Percentiles rank a stretch among this genome's conserved stretches.
These are phyloP conservation scores for Patella vulgata DNA, from an alignment of 1,140 invertebrate species.

Conservation along the genomic window DNA sequence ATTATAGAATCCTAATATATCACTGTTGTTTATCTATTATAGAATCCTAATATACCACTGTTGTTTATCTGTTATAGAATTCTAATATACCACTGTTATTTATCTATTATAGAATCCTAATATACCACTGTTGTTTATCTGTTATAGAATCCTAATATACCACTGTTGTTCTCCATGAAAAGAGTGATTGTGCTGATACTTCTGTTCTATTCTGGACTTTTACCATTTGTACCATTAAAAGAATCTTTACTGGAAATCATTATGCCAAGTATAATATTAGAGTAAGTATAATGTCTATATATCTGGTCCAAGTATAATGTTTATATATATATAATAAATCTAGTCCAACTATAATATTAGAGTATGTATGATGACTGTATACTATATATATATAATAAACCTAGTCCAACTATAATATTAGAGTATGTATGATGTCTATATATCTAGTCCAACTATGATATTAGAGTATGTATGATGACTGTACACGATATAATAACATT, in stretches of 20 bases:
- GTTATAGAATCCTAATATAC: slow-evolving; percentile 76
- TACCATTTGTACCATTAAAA: slow-evolving; percentile 77
- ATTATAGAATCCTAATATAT: no score
- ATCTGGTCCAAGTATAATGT: background rate
- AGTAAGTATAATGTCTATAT: slow-evolving; percentile 34
- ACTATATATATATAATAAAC: no score
- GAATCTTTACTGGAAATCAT: slow-evolving; percentile 79
- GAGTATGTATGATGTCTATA: no score
- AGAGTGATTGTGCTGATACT: slow-evolving; percentile 72
- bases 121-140: slow-evolving; percentile 12
- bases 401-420: no score
- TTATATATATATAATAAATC: background rate
- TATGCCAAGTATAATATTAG: slow-evolving; percentile 73
- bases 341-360: no score
- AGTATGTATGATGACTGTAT: no score
- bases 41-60: no score
- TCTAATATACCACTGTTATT: background rate
- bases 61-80: background rate
- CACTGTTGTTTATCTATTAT: no score
- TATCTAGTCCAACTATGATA: no score
- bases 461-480: no score
- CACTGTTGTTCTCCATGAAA: slow-evolving; percentile 75
- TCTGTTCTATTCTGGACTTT: slow-evolving; percentile 75
- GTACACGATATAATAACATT: no score
- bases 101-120: background rate